Base-by-base conservation (phyloP, 2,888 invertebrate species). In the Machimus atricapillus region DNA sequence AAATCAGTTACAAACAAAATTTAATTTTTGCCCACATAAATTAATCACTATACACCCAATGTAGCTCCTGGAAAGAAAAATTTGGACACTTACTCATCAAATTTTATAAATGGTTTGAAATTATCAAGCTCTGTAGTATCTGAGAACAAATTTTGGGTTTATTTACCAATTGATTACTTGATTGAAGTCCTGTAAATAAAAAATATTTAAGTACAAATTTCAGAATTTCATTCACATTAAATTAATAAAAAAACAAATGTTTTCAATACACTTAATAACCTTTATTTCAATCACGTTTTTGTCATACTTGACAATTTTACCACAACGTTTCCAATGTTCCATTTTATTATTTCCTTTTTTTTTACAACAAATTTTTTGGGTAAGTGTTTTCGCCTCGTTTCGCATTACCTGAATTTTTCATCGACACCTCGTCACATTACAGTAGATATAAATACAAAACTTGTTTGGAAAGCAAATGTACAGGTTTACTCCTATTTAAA, bases 271-370 rank as follows among this genome's bases (percentile, higher is more conserved):
- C 85, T 85, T 85, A 85, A 74, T 85, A 85, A 85, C 73, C 85
- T 85, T 85, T 85, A 85, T 85, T 85, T 85, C 85, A 85, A 85
- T 85, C 85, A 85, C 85, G 85, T 66, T 85, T 83, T 66, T 74
- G 34, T 23, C 66, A 83, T 83, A 66, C 40, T 83, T 37, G 58
- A 40, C 58, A 37, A 66, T 83, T 79, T 58, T 46, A 31, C 31
- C 52, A 52, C 31, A 58, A 58, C 58, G 14, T 79, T 23, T 79
- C 43, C 79, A 79, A 79, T 83, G 31, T 66, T 27, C 46, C 27
- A 40, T 79, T 79, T 58, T n/a, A 16, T 16, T 34, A 19, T 34
- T 34, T 34, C 34, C 7, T 34, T 34, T 4, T 56, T 82, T 40
- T 23, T 66, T 66, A 83, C 83, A 83, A 83, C 83, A 83, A 83